Evolutionary conservation across 2,797 vertebrate species (phyloP), one percentile per base, ranked within the genome.

Genomic region (Muscicapa striata): DNA sequence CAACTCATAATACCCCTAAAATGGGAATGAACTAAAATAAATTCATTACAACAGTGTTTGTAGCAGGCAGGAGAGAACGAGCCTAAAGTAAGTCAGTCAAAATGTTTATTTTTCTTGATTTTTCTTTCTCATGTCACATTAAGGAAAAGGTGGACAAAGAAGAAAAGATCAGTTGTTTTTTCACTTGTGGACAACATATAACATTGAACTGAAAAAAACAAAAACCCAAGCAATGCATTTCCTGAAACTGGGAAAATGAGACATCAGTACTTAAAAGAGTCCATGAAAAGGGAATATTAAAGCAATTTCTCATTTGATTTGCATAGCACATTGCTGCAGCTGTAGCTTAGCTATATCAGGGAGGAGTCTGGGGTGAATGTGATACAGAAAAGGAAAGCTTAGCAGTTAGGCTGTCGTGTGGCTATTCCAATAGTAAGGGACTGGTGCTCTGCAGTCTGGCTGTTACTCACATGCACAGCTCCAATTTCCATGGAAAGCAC

Each of bases 11-110:
- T 58, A 68, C 30, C 73, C 79, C 85, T 88, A 91, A 96, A 94
- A 93, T 55, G 62, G 80, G 32, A 88, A 78, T 34, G 79, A 94
- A 90, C 76, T 73, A 43, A 94, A 75, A 89, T 80, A 58, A 94
- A 86, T 76, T 86, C 77, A 32, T 91, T 88, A 52, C 54, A 51
- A n/a, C 41, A 24, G 34, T 58, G 24, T 74, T 92, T 91, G 67
- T 48, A 54, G 26, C 55, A 87, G 76, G 59, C 73, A 91, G 66
- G 74, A 74, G 84, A 55, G 36, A 90, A 27, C 43, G 86, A 93
- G 41, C 43, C 66, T 46, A 36, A 88, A 76, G 26, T 72, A 84
- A 58, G 43, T 59, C 57, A 63, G 40, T 63, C 18, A 84, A 52
- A 90, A 48, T 38, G 5, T 20, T 66, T 72, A 45, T 32, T 54